Conservation (phyloP, 2,797 vertebrate genomes). For the Phrynocephalus guinanensis region DNA sequence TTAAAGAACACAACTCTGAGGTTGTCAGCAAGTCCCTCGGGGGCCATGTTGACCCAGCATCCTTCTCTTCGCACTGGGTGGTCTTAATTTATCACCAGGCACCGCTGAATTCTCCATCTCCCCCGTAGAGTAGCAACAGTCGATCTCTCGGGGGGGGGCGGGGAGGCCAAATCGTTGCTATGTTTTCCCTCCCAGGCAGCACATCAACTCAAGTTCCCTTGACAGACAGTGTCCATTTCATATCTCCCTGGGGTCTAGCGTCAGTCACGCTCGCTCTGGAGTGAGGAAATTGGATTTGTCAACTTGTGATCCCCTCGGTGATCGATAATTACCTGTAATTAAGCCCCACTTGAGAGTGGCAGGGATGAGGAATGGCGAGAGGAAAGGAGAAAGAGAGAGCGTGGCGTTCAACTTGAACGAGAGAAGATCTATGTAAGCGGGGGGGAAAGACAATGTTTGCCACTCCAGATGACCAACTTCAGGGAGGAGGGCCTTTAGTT, state of each 20-base stretch:
- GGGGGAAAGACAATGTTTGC: too few relatives aligned
- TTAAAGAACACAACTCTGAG: neutral
- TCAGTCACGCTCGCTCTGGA: slow-evolving; percentile 41
- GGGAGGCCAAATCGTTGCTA: neutral
- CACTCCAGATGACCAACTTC: too few relatives aligned
- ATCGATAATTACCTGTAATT: slow-evolving; percentile 75
- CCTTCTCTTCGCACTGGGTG: slow-evolving; percentile 2
- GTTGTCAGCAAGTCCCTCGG: neutral
- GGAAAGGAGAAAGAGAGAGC: slow-evolving; percentile 28
- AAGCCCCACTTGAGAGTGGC: slow-evolving; percentile 49
- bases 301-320: slow-evolving; percentile 58
- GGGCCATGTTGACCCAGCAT: neutral
- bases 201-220: neutral
- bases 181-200: slow-evolving; percentile 20
- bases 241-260: neutral
- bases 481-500: neutral
- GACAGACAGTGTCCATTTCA: neutral
- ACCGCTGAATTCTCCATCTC: neutral
- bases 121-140: neutral
- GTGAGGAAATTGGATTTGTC: slow-evolving; percentile 66
- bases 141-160: neutral
- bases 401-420: slow-evolving; percentile 25
- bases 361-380: slow-evolving; percentile 59
- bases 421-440: slow-evolving; percentile 9
- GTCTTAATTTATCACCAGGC: slow-evolving; percentile 18